These are phyloP conservation scores for Mylabris phalerata DNA, from an alignment of 1,140 invertebrate species.

Conservation along the genomic window DNA sequence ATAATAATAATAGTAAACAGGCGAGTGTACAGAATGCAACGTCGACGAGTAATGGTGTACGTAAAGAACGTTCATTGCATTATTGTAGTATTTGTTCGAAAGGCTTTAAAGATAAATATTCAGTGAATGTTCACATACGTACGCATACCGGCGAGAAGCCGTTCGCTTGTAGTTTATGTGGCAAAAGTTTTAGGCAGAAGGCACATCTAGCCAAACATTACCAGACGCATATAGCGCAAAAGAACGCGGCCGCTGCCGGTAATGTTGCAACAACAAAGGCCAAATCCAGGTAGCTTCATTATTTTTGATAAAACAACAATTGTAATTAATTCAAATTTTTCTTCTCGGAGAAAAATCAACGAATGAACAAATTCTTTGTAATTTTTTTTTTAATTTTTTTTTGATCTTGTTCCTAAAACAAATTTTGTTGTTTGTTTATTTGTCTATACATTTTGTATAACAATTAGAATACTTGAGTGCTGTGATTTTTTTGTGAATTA, in stretches of 20 bases:
- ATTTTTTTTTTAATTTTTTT: too few relatives aligned
- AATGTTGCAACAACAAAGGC: slow-evolving; percentile 34
- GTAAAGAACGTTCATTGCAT: slow-evolving; percentile 79
- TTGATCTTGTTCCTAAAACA: slow-evolving; percentile 35
- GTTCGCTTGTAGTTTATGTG: slow-evolving; percentile 80
- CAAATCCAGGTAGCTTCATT: slow-evolving; percentile 36
- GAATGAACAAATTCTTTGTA: too few relatives aligned
- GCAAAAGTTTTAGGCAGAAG: slow-evolving; percentile 90
- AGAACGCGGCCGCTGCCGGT: slow-evolving; percentile 46
- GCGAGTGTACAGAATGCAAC: slow-evolving; percentile 39
- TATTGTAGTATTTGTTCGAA: slow-evolving; percentile 89
- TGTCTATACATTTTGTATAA: slow-evolving; percentile 13
- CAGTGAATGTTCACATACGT: slow-evolving; percentile 84
- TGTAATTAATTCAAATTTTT: too few relatives aligned
- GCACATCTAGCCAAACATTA: slow-evolving; percentile 96
- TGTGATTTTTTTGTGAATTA: slow-evolving; percentile 34
- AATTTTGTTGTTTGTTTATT: slow-evolving; percentile 29
- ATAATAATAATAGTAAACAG: slow-evolving; percentile 29
- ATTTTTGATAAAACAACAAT: too few relatives aligned
- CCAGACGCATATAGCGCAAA: slow-evolving; percentile 85
- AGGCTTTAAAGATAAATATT: slow-evolving; percentile 90
- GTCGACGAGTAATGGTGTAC: slow-evolving; percentile 51
- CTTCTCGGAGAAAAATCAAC: too few relatives aligned
- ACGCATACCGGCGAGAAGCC: slow-evolving; percentile 89
- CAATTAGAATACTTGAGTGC: slow-evolving; percentile 18